Evolutionary conservation across 2,888 invertebrate genomes (phyloP).

Genomic region (Tiphia femorata): DNA sequence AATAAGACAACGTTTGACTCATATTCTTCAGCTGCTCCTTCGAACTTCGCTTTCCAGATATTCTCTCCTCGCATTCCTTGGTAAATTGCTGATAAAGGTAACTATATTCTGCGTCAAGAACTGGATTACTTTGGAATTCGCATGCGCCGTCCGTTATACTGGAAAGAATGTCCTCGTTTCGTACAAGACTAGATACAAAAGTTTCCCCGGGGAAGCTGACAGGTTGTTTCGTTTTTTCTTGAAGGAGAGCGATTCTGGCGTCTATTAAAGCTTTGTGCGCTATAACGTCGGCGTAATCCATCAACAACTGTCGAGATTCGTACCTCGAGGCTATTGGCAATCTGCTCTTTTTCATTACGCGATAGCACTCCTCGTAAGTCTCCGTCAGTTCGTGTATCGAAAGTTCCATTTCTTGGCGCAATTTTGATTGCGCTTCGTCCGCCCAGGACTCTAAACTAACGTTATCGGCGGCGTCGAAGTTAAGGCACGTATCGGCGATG

Average conservation of each 20-base stretch:
- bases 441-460: conserved; percentile 82
- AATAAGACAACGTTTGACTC: conserved; percentile 57
- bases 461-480: conserved; percentile 75
- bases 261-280: conserved; percentile 83
- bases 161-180: conserved; percentile 59
- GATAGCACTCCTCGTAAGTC: conserved; percentile 76
- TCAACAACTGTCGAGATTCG: conserved; percentile 71
- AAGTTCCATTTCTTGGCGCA: conserved; percentile 80
- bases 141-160: conserved; percentile 47
- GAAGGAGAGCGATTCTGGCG: conserved; percentile 79
- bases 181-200: conserved; percentile 61
- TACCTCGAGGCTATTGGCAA: conserved; percentile 47
- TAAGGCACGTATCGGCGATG: conserved; percentile 69
- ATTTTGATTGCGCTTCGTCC: conserved; percentile 79
- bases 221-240: conserved; percentile 61
- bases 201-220: conserved; percentile 49
- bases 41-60: conserved; percentile 44
- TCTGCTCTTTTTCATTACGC: conserved; percentile 72
- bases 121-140: conserved; percentile 68
- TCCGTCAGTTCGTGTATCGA: conserved; percentile 78
- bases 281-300: conserved; percentile 79
- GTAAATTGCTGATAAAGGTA: conserved; percentile 77
- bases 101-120: conserved; percentile 77
- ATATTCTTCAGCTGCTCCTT: conserved; percentile 54
- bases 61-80: conserved; percentile 71